Evolutionary conservation across 2,113 vertebrate species (phyloP).

Genomic region (Cyanoderma ruficeps): DNA sequence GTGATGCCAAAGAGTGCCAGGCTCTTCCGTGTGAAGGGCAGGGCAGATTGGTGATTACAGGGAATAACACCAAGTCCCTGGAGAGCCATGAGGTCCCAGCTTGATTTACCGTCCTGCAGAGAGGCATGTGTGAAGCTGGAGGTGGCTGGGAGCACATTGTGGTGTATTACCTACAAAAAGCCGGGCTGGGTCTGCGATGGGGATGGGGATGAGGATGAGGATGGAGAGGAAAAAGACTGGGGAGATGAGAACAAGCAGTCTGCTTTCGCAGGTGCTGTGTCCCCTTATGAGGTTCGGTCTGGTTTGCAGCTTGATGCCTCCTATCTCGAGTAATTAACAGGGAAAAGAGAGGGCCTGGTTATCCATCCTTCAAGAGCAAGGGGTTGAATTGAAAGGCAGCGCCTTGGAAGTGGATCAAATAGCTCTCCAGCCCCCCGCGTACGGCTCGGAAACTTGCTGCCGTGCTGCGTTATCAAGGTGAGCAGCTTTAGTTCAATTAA

Average conservation of each 20-base stretch:
- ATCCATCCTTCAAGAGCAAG: slow-evolving; percentile 66
- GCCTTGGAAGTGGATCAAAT: slow-evolving; percentile 63
- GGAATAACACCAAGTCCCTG: neutral
- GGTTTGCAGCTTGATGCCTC: neutral
- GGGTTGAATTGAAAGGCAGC: slow-evolving; percentile 64
- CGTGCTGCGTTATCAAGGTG: slow-evolving; percentile 57
- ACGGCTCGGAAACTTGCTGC: slow-evolving; percentile 34
- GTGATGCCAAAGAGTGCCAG: neutral
- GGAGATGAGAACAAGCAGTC: neutral
- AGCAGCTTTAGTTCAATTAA: slow-evolving; percentile 55
- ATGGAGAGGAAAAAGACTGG: neutral
- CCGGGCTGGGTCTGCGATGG: neutral
- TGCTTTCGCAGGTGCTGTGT: neutral
- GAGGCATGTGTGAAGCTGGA: neutral
- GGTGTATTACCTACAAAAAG: neutral
- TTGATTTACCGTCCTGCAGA: neutral
- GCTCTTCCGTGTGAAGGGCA: neutral
- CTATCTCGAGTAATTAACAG: slow-evolving; percentile 56
- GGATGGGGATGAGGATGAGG: neutral
- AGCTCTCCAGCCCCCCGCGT: slow-evolving; percentile 29
- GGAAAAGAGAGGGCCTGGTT: slow-evolving; percentile 62
- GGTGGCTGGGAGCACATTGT: neutral
- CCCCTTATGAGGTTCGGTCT: neutral
- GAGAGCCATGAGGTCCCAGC: neutral
- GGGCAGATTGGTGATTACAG: neutral